These are phyloP conservation scores for Heliconius aoede DNA, from an alignment of 2,888 invertebrate genomes.

Conservation along the genomic window DNA sequence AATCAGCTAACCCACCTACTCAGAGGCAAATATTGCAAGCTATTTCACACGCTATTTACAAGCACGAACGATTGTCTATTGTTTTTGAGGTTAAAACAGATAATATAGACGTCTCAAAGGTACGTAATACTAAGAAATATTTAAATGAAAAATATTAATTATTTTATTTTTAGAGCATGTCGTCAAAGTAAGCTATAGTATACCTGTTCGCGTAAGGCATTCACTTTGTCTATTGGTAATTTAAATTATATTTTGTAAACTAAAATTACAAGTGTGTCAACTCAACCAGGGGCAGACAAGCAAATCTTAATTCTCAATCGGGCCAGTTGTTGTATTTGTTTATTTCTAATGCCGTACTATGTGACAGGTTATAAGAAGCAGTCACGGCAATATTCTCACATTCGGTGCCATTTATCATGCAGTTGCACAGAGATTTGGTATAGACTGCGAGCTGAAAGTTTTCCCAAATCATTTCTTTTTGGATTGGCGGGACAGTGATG, in stretches of 20 bases:
- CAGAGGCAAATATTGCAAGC: constrained; percentile 57
- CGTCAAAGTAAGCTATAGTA: too few species aligned
- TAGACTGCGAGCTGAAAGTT: constrained; percentile 61
- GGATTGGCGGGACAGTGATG: constrained; percentile 58
- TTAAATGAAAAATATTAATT: too few species aligned
- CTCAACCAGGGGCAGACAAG: too few species aligned
- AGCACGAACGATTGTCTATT: constrained; percentile 53
- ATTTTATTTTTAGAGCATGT: too few species aligned
- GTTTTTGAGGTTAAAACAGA: constrained; percentile 55
- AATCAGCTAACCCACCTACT: constrained; percentile 30
- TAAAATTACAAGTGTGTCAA: too few species aligned
- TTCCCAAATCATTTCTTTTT: constrained; percentile 70
- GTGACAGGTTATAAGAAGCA: constrained; percentile 60
- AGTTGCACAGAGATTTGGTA: constrained; percentile 63
- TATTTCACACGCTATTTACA: constrained; percentile 61
- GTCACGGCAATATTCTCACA: constrained; percentile 58
- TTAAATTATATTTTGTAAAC: too few species aligned
- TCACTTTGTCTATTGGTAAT: neutral
- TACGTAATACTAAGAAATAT: too few species aligned
- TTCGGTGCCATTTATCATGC: constrained; percentile 64
- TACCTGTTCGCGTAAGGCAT: too few species aligned
- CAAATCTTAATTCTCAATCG: neutral
- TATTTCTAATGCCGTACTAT: too few species aligned
- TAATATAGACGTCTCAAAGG: constrained; percentile 62
- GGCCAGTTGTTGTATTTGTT: too few species aligned